Conservation (phyloP, 2,797 vertebrate genomes). For the Phylloscopus collybita region DNA sequence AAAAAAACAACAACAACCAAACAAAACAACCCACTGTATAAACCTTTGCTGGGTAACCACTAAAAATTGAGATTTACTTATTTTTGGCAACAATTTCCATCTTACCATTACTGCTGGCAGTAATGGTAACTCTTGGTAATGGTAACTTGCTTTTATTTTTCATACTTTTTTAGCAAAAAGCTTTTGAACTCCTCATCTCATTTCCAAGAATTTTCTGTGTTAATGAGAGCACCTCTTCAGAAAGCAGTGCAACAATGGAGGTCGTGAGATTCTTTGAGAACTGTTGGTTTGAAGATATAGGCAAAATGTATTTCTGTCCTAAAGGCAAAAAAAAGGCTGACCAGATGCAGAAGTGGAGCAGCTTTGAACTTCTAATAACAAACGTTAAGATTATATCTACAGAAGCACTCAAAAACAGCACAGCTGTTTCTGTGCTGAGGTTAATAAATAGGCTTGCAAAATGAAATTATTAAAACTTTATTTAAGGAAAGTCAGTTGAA, state of each 20-base stretch:
- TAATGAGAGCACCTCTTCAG: neutral
- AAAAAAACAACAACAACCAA: neutral
- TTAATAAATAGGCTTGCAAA: neutral
- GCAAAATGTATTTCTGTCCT: neutral
- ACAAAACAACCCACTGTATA: neutral
- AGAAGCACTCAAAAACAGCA: neutral
- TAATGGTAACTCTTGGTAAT: neutral
- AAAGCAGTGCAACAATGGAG: neutral
- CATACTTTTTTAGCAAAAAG: neutral
- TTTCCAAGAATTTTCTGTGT: neutral
- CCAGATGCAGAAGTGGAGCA: neutral
- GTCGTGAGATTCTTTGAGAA: neutral
- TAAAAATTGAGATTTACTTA: neutral
- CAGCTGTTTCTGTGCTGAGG: neutral
- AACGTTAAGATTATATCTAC: neutral
- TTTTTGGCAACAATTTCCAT: neutral
- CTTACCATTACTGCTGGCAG: neutral
- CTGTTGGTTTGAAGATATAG: neutral
- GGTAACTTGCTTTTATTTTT: neutral
- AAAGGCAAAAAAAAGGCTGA: neutral
- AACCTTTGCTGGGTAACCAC: neutral
- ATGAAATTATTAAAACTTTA: neutral
- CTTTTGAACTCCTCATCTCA: neutral
- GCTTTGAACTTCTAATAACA: neutral
- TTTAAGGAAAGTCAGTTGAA: neutral